Conservation (phyloP, 2,113 vertebrate species). For the Noctilio leporinus region DNA sequence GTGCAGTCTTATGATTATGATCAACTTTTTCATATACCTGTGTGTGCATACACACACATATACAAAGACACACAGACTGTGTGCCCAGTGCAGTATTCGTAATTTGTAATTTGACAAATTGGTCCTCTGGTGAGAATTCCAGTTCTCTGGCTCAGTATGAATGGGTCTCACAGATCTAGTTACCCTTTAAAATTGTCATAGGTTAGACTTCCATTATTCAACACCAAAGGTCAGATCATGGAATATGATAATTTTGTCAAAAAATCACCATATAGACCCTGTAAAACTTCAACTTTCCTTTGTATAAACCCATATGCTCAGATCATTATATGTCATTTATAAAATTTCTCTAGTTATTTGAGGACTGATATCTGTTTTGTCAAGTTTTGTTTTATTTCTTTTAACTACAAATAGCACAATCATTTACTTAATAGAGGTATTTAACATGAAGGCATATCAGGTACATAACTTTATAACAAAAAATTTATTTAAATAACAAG, state of each 20-base stretch:
- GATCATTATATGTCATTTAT: not conserved
- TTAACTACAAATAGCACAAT: not conserved
- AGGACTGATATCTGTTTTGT: not conserved
- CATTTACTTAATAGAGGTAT: not conserved
- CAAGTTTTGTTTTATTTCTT: not conserved
- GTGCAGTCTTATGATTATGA: not conserved
- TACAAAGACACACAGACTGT: not conserved
- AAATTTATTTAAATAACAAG: not conserved
- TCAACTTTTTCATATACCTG: not conserved
- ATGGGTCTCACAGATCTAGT: not conserved
- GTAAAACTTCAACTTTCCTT: not conserved
- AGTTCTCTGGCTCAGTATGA: not conserved
- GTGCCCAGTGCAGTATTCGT: not conserved
- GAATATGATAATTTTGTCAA: not conserved
- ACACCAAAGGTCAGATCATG: not conserved
- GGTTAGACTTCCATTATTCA: not conserved
- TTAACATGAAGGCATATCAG: not conserved
- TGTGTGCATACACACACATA: not conserved
- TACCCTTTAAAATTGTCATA: not conserved
- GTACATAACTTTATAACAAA: not conserved
- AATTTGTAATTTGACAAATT: not conserved
- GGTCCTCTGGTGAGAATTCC: not conserved
- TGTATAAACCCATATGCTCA: not conserved
- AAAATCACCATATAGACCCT: fast-evolving
- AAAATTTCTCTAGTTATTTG: not conserved